These are phyloP conservation scores for Aspidiotus rigidus DNA, from an alignment of 2,888 invertebrate genomes.

Conservation along the genomic window DNA sequence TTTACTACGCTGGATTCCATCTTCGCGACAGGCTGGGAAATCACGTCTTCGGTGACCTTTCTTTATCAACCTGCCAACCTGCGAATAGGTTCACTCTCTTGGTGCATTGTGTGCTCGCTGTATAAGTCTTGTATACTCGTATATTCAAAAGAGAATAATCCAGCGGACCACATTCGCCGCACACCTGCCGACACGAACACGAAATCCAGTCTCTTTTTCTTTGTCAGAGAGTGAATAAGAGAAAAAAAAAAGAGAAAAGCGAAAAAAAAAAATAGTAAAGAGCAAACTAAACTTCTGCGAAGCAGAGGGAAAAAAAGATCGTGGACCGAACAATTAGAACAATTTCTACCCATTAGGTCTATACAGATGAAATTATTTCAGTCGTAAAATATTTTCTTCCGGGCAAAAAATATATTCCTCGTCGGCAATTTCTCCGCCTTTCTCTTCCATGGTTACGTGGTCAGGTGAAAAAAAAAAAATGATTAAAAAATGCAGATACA, in stretches of 20 bases:
- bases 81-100: neutral
- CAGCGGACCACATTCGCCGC: neutral
- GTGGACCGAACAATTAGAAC: too few relatives aligned
- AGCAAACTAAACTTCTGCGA: neutral
- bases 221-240: neutral
- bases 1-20: neutral
- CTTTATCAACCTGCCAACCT: neutral
- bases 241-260: neutral
- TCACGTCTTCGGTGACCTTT: conserved; percentile 4
- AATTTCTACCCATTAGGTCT: too few relatives aligned
- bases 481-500: too few relatives aligned
- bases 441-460: too few relatives aligned
- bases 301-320: neutral
- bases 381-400: too few relatives aligned
- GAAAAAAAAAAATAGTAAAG: neutral
- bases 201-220: neutral
- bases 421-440: too few relatives aligned
- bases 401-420: too few relatives aligned
- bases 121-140: neutral
- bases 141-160: neutral
- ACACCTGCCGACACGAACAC: conserved; percentile 4
- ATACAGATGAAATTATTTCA: too few relatives aligned
- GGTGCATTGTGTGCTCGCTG: neutral
- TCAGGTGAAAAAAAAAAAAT: too few relatives aligned
- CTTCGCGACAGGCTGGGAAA: neutral